These are phyloP conservation scores for Drosophila mimetica DNA, from an alignment of 2,888 invertebrate species.

Conservation along the genomic window DNA sequence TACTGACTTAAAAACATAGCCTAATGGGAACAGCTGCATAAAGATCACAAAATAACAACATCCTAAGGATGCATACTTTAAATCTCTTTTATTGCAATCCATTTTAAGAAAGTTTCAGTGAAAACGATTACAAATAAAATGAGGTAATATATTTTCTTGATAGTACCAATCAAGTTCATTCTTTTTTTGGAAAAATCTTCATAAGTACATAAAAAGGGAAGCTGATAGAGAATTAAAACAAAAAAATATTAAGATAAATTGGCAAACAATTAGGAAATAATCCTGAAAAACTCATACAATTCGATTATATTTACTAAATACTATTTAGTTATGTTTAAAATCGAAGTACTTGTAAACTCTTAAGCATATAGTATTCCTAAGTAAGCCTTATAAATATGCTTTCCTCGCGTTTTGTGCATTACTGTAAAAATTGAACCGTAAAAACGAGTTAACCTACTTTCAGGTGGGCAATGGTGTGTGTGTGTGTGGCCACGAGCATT, in stretches of 20 bases:
- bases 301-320: not conserved
- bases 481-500: constrained; percentile 27
- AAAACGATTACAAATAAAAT: not conserved
- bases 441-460: constrained; percentile 65
- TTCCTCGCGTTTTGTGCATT: constrained; percentile 35
- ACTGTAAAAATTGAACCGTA: constrained; percentile 42
- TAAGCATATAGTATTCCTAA: not conserved
- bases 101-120: not conserved
- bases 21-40: too few species aligned
- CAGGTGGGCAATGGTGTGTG: constrained; percentile 26
- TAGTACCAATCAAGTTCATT: not conserved
- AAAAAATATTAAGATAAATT: not conserved
- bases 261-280: too few species aligned
- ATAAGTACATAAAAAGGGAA: not conserved
- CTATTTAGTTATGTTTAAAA: not conserved
- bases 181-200: not conserved
- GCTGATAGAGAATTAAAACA: not conserved
- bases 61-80: too few species aligned
- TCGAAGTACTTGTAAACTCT: not conserved
- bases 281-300: too few species aligned
- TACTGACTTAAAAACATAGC: not conserved
- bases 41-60: too few species aligned
- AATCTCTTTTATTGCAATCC: too few species aligned
- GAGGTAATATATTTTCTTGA: constrained; percentile 3
- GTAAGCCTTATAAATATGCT: not conserved